phyloP scores from a whole-genome alignment of 2,797 vertebrate genomes.

The Acipenser oxyrinchus region DNA sequence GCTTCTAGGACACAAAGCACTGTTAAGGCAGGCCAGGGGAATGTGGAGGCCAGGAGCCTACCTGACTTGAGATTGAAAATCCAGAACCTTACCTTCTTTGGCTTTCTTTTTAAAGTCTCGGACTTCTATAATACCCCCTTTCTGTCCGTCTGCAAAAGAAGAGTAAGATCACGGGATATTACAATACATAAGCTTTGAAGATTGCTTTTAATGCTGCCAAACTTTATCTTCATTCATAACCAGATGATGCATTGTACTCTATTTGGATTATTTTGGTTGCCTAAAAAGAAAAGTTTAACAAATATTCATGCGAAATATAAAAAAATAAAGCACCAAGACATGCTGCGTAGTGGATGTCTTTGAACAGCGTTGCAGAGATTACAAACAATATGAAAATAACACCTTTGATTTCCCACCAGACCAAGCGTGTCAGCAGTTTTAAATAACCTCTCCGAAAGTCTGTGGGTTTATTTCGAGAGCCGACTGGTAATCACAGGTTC shows the following conservation, averaged over 20 bases:
- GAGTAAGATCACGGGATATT: background rate
- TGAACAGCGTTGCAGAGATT: too few relatives aligned
- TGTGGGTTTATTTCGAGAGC: background rate
- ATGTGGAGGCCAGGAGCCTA: background rate
- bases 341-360: too few relatives aligned
- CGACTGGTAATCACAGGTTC: conserved; percentile 3
- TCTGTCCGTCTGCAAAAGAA: conserved; percentile 70
- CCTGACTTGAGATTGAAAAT: conserved; percentile 1
- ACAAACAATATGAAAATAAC: background rate
- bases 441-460: conserved; percentile 25
- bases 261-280: too few relatives aligned
- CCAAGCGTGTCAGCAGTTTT: conserved; percentile 32
- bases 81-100: conserved; percentile 77
- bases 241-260: too few relatives aligned
- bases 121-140: conserved; percentile 81
- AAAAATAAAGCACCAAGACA: too few relatives aligned
- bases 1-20: background rate
- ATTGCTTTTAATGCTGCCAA: too few relatives aligned
- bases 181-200: too few relatives aligned
- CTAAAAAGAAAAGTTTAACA: too few relatives aligned
- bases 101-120: conserved; percentile 91
- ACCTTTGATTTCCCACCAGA: conserved; percentile 12
- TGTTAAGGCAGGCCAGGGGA: background rate
- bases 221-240: too few relatives aligned
- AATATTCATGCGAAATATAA: too few relatives aligned